phyloP scores from a whole-genome alignment of 2,113 vertebrate species.

The Panthera tigris region DNA sequence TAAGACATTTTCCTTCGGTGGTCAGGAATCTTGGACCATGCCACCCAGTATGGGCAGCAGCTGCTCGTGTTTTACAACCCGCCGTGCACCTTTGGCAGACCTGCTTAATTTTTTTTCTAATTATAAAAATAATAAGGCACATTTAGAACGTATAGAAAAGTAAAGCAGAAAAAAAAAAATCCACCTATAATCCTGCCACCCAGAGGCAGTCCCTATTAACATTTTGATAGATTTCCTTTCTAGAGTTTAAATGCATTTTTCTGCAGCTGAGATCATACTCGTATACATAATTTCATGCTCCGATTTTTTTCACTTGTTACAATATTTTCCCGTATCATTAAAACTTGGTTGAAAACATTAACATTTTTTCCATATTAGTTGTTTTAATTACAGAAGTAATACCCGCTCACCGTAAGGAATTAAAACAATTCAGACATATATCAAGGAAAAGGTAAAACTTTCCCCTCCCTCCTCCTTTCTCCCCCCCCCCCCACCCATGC shows the following conservation, averaged over 20 bases:
- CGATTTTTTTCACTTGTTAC: constrained; percentile 57
- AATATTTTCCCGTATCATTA: constrained; percentile 55
- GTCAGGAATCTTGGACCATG: neutral
- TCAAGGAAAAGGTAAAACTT: neutral
- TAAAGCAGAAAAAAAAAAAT: neutral
- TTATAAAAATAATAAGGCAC: constrained; percentile 59
- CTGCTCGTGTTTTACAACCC: neutral
- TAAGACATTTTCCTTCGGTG: neutral
- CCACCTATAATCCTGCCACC: constrained; percentile 64
- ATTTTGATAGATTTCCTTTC: constrained; percentile 64
- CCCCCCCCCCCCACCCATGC: neutral
- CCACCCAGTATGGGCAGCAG: neutral
- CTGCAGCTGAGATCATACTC: constrained; percentile 61
- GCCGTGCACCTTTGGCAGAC: constrained; percentile 17
- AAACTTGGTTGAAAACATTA: constrained; percentile 59
- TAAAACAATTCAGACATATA: constrained; percentile 38
- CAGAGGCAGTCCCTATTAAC: constrained; percentile 64
- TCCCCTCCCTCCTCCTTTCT: neutral
- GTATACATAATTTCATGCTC: constrained; percentile 50
- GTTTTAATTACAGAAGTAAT: constrained; percentile 17
- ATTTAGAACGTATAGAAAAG: constrained; percentile 59
- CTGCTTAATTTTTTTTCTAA: neutral
- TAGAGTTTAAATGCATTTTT: constrained; percentile 69
- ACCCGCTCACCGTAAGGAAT: neutral
- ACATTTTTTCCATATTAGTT: constrained; percentile 33